phyloP scores from a whole-genome alignment of 2,888 invertebrate genomes.

The Diogma glabrata region DNA sequence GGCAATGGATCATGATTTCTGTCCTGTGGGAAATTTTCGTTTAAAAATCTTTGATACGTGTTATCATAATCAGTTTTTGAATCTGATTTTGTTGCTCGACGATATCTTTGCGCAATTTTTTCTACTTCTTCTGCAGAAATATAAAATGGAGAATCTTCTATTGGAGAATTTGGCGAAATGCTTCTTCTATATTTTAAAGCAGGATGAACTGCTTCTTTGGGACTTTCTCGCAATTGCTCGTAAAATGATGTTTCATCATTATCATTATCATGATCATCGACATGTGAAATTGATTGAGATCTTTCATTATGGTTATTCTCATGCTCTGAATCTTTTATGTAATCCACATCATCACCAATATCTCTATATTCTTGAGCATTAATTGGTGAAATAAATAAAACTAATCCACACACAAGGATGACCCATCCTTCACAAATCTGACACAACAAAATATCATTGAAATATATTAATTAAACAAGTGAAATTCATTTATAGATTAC shows the following conservation, averaged over 20 bases:
- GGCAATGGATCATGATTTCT: neutral
- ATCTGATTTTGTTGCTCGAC: slow-evolving; percentile 15
- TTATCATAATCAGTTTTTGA: slow-evolving; percentile 26
- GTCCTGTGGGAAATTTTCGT: slow-evolving; percentile 25
- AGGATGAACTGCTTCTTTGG: neutral
- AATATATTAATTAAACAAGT: too few species aligned
- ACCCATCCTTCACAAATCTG: neutral
- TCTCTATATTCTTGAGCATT: slow-evolving; percentile 2
- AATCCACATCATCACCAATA: neutral
- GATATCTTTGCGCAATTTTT: neutral
- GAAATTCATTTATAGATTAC: too few species aligned
- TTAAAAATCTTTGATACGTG: slow-evolving; percentile 31
- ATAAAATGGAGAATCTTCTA: neutral
- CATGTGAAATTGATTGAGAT: slow-evolving; percentile 6
- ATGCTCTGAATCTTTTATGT: slow-evolving; percentile 4
- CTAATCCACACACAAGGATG: slow-evolving; percentile 5
- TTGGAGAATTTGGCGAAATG: neutral
- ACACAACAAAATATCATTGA: neutral
- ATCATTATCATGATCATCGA: neutral
- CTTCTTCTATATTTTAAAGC: neutral
- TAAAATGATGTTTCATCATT: neutral
- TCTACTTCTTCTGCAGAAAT: slow-evolving; percentile 8
- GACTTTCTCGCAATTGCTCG: neutral
- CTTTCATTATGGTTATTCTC: neutral
- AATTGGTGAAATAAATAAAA: slow-evolving; percentile 4